phyloP scores from a whole-genome alignment of 2,888 invertebrate genomes.

The Temnothorax rugatulus region DNA sequence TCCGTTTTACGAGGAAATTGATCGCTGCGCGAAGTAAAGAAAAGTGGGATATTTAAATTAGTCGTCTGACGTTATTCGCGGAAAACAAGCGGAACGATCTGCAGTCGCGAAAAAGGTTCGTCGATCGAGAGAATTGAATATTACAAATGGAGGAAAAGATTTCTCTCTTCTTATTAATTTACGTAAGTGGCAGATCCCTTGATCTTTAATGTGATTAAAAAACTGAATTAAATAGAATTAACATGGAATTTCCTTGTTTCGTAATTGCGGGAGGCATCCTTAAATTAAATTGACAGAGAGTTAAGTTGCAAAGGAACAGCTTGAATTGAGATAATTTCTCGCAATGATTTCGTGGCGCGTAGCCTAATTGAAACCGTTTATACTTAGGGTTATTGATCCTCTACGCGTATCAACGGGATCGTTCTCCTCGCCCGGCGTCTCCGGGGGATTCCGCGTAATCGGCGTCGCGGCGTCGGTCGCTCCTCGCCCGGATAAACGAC shows the following conservation, averaged over 20 bases:
- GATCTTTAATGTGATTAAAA: background rate
- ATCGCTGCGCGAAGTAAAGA: constrained; percentile 7
- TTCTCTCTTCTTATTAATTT: background rate
- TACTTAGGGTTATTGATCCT: constrained; percentile 55
- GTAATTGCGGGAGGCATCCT: no score
- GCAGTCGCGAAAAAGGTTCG: background rate
- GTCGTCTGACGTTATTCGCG: background rate
- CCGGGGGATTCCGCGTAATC: constrained; percentile 45
- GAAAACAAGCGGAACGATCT: background rate
- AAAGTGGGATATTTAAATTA: constrained; percentile 46
- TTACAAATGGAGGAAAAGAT: background rate
- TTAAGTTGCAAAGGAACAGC: background rate
- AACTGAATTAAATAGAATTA: background rate
- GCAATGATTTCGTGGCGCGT: background rate
- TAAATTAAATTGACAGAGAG: background rate
- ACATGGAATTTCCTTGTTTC: background rate
- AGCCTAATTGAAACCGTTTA: constrained; percentile 49
- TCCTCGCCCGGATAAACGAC: constrained; percentile 27
- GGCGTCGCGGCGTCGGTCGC: constrained; percentile 18
- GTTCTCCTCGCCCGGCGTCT: constrained; percentile 43
- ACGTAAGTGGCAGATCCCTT: background rate
- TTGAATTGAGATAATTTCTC: background rate
- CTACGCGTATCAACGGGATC: constrained; percentile 56
- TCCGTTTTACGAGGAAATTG: constrained; percentile 11
- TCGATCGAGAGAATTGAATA: background rate